Evolutionary conservation across 2,113 vertebrate species (phyloP).

Genomic region (Setophaga petechia): DNA sequence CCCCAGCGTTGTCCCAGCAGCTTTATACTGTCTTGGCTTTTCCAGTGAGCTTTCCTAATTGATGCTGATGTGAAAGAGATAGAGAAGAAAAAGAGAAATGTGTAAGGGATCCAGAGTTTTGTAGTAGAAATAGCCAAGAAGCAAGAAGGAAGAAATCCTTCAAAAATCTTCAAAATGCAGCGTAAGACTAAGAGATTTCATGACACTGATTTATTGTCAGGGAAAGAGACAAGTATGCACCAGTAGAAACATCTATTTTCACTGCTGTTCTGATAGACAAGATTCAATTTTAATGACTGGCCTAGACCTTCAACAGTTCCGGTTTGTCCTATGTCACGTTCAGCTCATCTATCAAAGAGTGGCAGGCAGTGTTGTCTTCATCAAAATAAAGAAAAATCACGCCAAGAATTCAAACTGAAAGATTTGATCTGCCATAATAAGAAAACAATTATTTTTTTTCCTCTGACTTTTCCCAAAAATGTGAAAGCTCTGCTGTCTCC

Average conservation of each 20-base stretch:
- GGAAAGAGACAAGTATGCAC: neutral
- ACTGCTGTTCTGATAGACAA: neutral
- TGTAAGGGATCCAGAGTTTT: neutral
- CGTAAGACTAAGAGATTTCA: neutral
- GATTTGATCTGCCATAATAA: slow-evolving; percentile 5
- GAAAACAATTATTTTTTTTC: slow-evolving; percentile 9
- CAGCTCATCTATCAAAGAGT: slow-evolving; percentile 3
- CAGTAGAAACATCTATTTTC: neutral
- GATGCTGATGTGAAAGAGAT: neutral
- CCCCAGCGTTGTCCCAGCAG: neutral
- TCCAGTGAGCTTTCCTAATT: neutral
- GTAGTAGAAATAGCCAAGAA: neutral
- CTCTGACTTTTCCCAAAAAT: slow-evolving; percentile 25
- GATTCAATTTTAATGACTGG: neutral
- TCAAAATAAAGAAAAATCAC: neutral
- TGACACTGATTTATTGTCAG: neutral
- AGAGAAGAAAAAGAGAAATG: neutral
- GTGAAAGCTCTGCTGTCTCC: neutral
- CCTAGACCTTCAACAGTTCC: neutral
- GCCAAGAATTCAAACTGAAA: neutral
- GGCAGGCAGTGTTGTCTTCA: neutral
- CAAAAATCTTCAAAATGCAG: neutral
- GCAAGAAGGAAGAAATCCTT: slow-evolving; percentile 1
- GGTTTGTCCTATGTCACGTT: neutral
- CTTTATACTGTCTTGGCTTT: neutral